Percentiles rank a stretch among this genome's conserved stretches.
These are phyloP conservation scores for Anorthoa munda DNA, from an alignment of 2,888 invertebrate genomes.

Conservation along the genomic window DNA sequence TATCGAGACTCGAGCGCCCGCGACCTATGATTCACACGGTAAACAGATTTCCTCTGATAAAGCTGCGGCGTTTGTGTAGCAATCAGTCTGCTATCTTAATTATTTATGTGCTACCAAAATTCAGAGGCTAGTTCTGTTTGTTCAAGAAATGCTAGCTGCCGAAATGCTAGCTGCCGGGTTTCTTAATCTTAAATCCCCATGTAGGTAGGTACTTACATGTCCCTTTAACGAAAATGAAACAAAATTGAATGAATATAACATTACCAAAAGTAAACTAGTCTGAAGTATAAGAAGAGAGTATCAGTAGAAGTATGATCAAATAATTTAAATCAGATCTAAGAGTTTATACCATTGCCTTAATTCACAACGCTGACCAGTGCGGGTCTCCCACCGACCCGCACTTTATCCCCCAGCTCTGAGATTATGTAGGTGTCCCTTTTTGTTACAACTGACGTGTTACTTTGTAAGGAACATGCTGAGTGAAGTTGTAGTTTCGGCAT, in stretches of 20 bases:
- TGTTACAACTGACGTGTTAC: not conserved
- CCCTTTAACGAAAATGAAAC: slow-evolving; percentile 1
- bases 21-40: slow-evolving; percentile 73
- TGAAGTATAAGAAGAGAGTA: not conserved
- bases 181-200: not conserved
- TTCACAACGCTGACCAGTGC: no score
- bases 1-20: slow-evolving; percentile 72
- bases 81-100: not conserved
- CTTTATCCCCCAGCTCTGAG: no score
- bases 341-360: not conserved
- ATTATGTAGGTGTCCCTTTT: not conserved
- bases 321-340: not conserved
- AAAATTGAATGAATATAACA: slow-evolving; percentile 1
- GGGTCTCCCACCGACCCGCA: not conserved
- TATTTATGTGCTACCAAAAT: slow-evolving; percentile 20
- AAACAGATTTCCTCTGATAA: slow-evolving; percentile 69
- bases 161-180: not conserved
- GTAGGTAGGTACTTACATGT: no score
- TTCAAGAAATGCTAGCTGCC: slow-evolving; percentile 1
- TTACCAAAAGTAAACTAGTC: not conserved
- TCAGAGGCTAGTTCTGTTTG: slow-evolving; percentile 7
- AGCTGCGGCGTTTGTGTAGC: slow-evolving; percentile 10
- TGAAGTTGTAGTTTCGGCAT: slow-evolving; percentile 2
- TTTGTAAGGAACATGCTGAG: not conserved
- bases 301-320: not conserved